phyloP scores from a whole-genome alignment of 2,797 vertebrate genomes.

The Chaetodon trifasciatus region DNA sequence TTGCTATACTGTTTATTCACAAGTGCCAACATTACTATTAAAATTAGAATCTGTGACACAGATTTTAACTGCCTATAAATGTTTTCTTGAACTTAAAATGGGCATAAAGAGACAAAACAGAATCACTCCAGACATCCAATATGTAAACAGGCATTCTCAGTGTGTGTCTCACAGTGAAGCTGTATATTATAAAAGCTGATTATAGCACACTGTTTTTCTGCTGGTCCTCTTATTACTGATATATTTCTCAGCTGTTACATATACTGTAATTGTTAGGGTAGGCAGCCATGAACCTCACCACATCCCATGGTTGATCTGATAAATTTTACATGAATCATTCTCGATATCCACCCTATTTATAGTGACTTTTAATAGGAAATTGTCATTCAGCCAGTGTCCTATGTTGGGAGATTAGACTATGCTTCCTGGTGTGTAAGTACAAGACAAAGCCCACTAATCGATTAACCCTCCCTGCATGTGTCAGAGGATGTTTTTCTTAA shows the following conservation, averaged over 20 bases:
- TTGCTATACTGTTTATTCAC: neutral
- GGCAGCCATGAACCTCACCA: slow-evolving; percentile 23
- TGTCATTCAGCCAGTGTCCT: slow-evolving; percentile 61
- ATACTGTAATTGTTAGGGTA: slow-evolving; percentile 4
- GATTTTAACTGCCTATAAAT: neutral
- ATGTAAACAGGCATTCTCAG: neutral
- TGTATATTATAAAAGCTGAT: slow-evolving; percentile 2
- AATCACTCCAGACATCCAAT: neutral
- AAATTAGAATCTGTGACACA: neutral
- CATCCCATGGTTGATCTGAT: slow-evolving; percentile 43
- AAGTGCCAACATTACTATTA: neutral
- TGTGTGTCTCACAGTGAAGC: neutral
- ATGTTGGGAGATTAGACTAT: slow-evolving; percentile 54
- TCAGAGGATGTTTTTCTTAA: slow-evolving; percentile 75
- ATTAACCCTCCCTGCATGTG: slow-evolving; percentile 69
- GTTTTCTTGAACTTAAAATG: neutral
- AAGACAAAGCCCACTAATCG: slow-evolving; percentile 70
- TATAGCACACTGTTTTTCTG: neutral
- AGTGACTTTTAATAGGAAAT: slow-evolving; percentile 60
- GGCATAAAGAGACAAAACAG: neutral
- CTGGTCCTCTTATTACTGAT: neutral
- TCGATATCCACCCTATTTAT: slow-evolving; percentile 58
- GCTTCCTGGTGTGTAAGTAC: slow-evolving; percentile 65
- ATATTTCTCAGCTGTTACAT: slow-evolving; percentile 25
- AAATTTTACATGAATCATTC: slow-evolving; percentile 57